These are phyloP conservation scores for Myopa testacea DNA, from an alignment of 2,888 invertebrate species.

Conservation along the genomic window DNA sequence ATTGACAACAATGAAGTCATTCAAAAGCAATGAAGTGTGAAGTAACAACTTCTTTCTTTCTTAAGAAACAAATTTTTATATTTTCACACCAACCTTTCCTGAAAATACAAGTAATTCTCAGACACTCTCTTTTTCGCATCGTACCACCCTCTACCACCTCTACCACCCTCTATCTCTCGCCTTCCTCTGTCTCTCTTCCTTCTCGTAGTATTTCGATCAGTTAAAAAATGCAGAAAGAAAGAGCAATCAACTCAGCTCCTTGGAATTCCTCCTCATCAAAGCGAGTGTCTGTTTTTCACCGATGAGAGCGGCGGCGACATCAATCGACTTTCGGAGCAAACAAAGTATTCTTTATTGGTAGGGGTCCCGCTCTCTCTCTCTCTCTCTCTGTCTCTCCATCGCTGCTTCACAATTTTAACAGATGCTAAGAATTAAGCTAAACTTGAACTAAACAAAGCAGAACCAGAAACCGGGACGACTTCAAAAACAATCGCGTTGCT, in stretches of 20 bases:
- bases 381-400: background rate
- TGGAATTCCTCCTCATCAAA: too few species aligned
- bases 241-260: too few species aligned
- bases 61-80: background rate
- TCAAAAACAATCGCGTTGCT: conserved; percentile 5
- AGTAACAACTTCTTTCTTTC: too few species aligned
- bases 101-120: background rate
- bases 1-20: too few species aligned
- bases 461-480: background rate
- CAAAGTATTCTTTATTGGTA: too few species aligned
- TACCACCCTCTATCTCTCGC: too few species aligned
- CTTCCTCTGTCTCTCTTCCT: background rate
- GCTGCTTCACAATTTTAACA: background rate
- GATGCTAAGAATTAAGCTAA: background rate
- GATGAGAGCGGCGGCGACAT: too few species aligned
- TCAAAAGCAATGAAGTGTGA: too few species aligned
- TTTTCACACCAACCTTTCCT: background rate
- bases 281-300: too few species aligned
- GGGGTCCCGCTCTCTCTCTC: background rate
- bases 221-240: background rate
- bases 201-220: background rate
- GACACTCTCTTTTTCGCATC: background rate
- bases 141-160: too few species aligned
- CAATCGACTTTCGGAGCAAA: too few species aligned
- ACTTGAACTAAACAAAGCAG: background rate